Percentiles rank a stretch among this genome's conserved stretches.
Conservation (phyloP, 2,113 vertebrate species). For the Erythrolamprus reginae region DNA sequence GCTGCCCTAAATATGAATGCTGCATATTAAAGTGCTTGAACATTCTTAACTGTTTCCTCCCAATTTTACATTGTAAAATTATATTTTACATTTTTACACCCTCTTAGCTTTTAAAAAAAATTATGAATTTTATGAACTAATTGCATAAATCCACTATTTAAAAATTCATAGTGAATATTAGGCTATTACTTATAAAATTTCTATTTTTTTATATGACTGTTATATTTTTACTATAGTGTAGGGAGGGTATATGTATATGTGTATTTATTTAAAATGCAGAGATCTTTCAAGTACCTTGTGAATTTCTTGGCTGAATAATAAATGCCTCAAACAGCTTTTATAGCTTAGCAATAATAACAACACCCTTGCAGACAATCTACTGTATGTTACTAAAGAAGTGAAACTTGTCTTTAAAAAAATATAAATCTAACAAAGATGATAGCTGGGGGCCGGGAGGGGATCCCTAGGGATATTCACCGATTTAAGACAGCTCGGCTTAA, state of each 20-base stretch:
- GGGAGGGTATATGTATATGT: not conserved
- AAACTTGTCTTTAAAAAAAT: constrained; percentile 1
- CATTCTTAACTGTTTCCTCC: not conserved
- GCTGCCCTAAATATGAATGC: not conserved
- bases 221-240: not conserved
- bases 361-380: not conserved
- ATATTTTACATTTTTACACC: not conserved
- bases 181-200: not conserved
- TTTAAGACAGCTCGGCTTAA: not conserved
- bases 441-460: not conserved
- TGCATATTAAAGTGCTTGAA: not conserved
- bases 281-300: not conserved
- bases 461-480: not conserved
- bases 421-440: constrained; percentile 1
- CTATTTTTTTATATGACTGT: constrained; percentile 16
- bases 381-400: not conserved
- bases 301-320: constrained; percentile 14
- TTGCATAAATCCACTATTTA: not conserved
- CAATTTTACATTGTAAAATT: no score
- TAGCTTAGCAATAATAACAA: constrained; percentile 1
- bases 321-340: not conserved
- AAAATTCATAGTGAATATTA: not conserved
- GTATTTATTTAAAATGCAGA: not conserved
- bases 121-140: not conserved
- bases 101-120: no score